Evolutionary conservation across 2,113 vertebrate genomes (phyloP).

Genomic region (Callopanchax toddi): DNA sequence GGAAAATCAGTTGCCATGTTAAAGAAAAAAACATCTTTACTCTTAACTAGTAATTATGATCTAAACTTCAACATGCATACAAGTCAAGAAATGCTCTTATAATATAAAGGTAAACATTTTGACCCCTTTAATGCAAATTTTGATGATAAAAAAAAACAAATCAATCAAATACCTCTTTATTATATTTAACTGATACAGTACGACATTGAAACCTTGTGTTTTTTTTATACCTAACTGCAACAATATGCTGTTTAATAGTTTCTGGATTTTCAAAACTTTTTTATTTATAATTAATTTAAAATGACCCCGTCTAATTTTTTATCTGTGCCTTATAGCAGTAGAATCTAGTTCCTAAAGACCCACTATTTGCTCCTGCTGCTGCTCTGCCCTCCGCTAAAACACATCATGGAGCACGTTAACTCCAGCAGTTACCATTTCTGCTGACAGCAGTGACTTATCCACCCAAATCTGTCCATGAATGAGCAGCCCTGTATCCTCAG

Average conservation of each 20-base stretch:
- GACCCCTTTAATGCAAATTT: neutral
- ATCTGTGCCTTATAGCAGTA: slow-evolving; percentile 44
- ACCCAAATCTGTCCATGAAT: slow-evolving; percentile 61
- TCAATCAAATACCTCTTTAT: no score
- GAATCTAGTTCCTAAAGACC: slow-evolving; percentile 37
- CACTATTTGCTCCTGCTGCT: slow-evolving; percentile 41
- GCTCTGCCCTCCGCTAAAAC: slow-evolving; percentile 54
- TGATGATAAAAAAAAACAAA: no score
- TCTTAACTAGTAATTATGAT: slow-evolving; percentile 53
- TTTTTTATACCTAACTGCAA: slow-evolving; percentile 8
- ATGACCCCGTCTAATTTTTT: slow-evolving; percentile 43
- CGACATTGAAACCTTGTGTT: no score
- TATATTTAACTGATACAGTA: no score
- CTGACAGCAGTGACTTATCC: slow-evolving; percentile 70
- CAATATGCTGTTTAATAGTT: slow-evolving; percentile 37
- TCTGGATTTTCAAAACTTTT: slow-evolving; percentile 30
- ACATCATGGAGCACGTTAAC: slow-evolving; percentile 46
- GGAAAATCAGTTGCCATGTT: slow-evolving; percentile 66
- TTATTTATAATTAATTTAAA: slow-evolving; percentile 25
- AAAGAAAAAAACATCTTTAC: slow-evolving; percentile 44
- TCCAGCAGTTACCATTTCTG: slow-evolving; percentile 63
- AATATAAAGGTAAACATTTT: slow-evolving; percentile 9
- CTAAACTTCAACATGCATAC: slow-evolving; percentile 35
- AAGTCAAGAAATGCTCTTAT: neutral
- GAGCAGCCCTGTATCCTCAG: slow-evolving; percentile 59